These are phyloP conservation scores for Hirudo medicinalis DNA, from an alignment of 1,140 invertebrate genomes.

Conservation along the genomic window DNA sequence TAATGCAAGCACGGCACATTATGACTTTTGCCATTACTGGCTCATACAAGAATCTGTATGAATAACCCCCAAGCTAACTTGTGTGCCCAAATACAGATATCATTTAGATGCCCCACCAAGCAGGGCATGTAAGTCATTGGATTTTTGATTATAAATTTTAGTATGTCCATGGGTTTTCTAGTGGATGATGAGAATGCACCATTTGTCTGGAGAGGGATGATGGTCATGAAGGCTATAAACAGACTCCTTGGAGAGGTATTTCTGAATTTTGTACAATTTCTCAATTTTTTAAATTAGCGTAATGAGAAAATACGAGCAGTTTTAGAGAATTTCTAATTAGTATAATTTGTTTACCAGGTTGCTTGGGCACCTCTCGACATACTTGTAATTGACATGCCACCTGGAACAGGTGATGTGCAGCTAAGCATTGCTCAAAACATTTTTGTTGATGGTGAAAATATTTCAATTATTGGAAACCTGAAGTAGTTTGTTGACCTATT, in stretches of 20 bases:
- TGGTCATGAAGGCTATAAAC: slow-evolving; percentile 84
- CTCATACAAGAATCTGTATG: too few relatives aligned
- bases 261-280: background rate
- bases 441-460: slow-evolving; percentile 55
- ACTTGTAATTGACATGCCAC: slow-evolving; percentile 87
- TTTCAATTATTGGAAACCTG: background rate
- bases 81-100: too few relatives aligned
- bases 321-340: background rate
- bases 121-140: background rate
- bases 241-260: slow-evolving; percentile 64
- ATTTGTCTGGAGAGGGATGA: slow-evolving; percentile 88
- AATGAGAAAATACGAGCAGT: background rate
- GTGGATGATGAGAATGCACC: slow-evolving; percentile 64
- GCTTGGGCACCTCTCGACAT: slow-evolving; percentile 86
- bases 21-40: too few relatives aligned
- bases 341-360: slow-evolving; percentile 43
- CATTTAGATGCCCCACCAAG: too few relatives aligned
- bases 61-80: too few relatives aligned
- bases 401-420: slow-evolving; percentile 91
- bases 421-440: slow-evolving; percentile 84
- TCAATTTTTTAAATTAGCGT: too few relatives aligned
- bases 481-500: background rate
- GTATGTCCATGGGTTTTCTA: slow-evolving; percentile 89
- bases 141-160: slow-evolving; percentile 24
- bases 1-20: too few relatives aligned